A percentile compares a stretch with the other conserved stretches of the same genome.
Evolutionary conservation across 2,113 vertebrate species (phyloP).

Genomic region (Diadophis punctatus): DNA sequence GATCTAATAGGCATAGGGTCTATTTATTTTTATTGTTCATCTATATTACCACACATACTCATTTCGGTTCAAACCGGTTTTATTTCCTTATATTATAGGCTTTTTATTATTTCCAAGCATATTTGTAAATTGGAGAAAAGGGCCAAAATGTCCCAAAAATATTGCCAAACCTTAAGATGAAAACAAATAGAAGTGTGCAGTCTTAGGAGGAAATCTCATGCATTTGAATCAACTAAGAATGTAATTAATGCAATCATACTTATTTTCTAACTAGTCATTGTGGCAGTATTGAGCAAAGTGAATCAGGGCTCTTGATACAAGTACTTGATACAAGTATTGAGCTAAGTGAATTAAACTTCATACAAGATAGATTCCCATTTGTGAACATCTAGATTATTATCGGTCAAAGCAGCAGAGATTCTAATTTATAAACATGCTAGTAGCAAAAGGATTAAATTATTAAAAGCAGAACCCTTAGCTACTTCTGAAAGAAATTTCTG

Average conservation of each 20-base stretch:
- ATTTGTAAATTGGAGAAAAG: not conserved
- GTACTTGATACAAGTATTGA: not conserved
- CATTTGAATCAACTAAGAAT: not conserved
- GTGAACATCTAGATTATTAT: not conserved
- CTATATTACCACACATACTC: not conserved
- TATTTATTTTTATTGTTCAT: not conserved
- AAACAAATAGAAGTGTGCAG: not conserved
- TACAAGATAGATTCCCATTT: not conserved
- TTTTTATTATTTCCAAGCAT: not conserved
- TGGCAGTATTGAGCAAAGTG: not conserved
- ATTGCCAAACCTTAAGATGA: not conserved
- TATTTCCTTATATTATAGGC: not conserved
- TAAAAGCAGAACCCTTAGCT: not conserved
- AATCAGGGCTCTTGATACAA: not conserved
- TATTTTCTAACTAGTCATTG: not conserved
- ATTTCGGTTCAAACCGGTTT: not conserved
- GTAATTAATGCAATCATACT: not conserved
- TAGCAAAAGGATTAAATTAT: not conserved
- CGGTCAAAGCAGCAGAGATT: not conserved
- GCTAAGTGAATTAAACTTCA: not conserved
- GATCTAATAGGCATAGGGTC: rapidly evolving
- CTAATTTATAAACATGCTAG: not conserved
- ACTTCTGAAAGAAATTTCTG: not conserved
- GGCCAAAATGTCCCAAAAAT: not conserved
- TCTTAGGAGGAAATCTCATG: not conserved